phyloP scores from a whole-genome alignment of 1,140 invertebrate species.

The Phortica variegata region DNA sequence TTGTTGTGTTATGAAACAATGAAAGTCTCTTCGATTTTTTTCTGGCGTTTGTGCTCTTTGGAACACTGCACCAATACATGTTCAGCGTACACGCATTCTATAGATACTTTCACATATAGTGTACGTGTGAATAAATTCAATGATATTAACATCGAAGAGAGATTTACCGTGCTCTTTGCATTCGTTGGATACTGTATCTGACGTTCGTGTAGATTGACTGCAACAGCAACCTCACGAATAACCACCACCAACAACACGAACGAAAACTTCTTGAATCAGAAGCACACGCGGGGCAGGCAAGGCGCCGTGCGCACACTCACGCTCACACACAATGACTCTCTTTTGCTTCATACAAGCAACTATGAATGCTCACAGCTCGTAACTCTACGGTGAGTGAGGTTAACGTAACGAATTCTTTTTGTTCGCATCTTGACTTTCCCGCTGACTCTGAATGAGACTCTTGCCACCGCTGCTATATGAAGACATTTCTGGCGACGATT shows the following conservation, averaged over 20 bases:
- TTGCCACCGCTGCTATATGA: not conserved
- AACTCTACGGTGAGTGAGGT: too few species aligned
- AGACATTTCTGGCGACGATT: constrained; percentile 8
- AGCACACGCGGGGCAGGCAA: not conserved
- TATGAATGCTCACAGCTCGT: too few species aligned
- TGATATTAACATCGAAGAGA: constrained; percentile 20
- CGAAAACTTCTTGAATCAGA: too few species aligned
- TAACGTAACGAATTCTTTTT: constrained; percentile 29
- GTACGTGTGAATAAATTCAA: constrained; percentile 48
- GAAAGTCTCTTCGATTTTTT: too few species aligned
- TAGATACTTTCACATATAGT: constrained; percentile 24
- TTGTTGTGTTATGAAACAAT: too few species aligned
- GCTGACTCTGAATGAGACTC: constrained; percentile 12
- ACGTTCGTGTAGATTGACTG: not conserved
- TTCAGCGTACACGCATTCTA: constrained; percentile 18
- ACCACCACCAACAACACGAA: not conserved
- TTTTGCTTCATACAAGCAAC: too few species aligned
- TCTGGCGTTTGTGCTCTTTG: too few species aligned
- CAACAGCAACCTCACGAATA: too few species aligned
- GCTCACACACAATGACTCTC: constrained; percentile 14
- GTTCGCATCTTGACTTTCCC: constrained; percentile 37
- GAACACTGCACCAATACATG: not conserved
- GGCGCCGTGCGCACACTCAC: not conserved
- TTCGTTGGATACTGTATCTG: not conserved
- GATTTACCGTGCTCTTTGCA: not conserved